Evolutionary conservation across 2,888 invertebrate species (phyloP).

Genomic region (Archips crataeganus): DNA sequence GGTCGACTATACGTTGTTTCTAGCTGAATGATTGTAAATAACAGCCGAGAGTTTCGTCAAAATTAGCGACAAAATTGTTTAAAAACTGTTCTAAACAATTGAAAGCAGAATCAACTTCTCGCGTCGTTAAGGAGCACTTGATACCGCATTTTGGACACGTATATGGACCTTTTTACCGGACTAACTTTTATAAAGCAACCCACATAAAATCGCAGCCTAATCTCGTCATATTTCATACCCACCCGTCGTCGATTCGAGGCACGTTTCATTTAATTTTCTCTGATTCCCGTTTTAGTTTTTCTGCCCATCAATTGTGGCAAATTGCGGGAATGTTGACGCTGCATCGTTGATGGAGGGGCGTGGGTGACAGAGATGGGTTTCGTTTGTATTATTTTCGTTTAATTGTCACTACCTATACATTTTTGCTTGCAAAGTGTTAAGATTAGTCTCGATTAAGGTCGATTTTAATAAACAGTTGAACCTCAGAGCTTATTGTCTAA

Average conservation of each 20-base stretch:
- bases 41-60: not conserved
- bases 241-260: slow-evolving; percentile 54
- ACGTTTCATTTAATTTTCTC: slow-evolving; percentile 63
- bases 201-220: slow-evolving; percentile 55
- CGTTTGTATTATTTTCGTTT: slow-evolving; percentile 11
- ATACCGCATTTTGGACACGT: slow-evolving; percentile 28
- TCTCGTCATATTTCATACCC: slow-evolving; percentile 59
- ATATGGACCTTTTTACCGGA: slow-evolving; percentile 12
- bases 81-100: not conserved
- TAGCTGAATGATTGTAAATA: too few relatives aligned
- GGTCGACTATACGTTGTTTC: too few relatives aligned
- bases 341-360: slow-evolving; percentile 6
- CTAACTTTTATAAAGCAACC: slow-evolving; percentile 50
- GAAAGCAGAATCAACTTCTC: not conserved
- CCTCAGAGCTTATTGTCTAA: too few relatives aligned
- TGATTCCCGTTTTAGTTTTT: slow-evolving; percentile 53
- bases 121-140: not conserved
- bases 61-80: not conserved
- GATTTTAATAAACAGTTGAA: too few relatives aligned
- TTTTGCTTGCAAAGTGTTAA: not conserved
- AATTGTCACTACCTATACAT: slow-evolving; percentile 6
- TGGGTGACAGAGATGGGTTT: slow-evolving; percentile 5
- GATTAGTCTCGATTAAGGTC: too few relatives aligned
- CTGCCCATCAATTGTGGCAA: slow-evolving; percentile 47
- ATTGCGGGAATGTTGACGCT: slow-evolving; percentile 21